Conservation (phyloP, 2,888 invertebrate species). For the Synergus itoensis region DNA sequence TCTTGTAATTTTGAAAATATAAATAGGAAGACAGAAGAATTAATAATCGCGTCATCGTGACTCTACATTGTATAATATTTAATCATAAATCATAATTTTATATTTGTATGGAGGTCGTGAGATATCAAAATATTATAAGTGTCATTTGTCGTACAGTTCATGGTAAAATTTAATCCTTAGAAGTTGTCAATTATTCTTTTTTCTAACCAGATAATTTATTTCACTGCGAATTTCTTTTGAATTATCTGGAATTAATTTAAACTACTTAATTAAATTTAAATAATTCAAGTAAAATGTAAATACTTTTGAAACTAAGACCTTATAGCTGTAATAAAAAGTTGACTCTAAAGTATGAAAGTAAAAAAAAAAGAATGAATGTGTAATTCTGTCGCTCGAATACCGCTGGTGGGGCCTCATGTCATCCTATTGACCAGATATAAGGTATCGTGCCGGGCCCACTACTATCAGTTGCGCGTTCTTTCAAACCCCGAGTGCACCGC, state of each 20-base stretch:
- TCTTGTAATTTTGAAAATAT: neutral
- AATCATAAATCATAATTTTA: neutral
- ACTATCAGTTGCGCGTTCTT: slow-evolving; percentile 47
- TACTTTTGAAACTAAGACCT: neutral
- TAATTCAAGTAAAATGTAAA: neutral
- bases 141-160: neutral
- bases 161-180: neutral
- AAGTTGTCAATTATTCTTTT: neutral
- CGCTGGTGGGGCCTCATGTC: slow-evolving; percentile 44
- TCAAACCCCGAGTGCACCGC: slow-evolving; percentile 12
- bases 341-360: neutral
- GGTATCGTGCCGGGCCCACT: slow-evolving; percentile 49
- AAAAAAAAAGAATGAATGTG: neutral
- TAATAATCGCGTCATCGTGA: neutral
- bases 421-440: slow-evolving; percentile 53
- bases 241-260: too few relatives aligned
- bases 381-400: slow-evolving; percentile 5
- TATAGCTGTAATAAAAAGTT: neutral
- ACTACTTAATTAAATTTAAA: too few relatives aligned
- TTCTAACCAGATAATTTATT: too few relatives aligned
- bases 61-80: too few relatives aligned
- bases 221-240: too few relatives aligned
- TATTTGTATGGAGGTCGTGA: neutral
- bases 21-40: neutral
- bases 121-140: neutral